These are phyloP conservation scores for Eumacrocentrus americanus DNA, from an alignment of 2,888 invertebrate genomes.

Conservation along the genomic window DNA sequence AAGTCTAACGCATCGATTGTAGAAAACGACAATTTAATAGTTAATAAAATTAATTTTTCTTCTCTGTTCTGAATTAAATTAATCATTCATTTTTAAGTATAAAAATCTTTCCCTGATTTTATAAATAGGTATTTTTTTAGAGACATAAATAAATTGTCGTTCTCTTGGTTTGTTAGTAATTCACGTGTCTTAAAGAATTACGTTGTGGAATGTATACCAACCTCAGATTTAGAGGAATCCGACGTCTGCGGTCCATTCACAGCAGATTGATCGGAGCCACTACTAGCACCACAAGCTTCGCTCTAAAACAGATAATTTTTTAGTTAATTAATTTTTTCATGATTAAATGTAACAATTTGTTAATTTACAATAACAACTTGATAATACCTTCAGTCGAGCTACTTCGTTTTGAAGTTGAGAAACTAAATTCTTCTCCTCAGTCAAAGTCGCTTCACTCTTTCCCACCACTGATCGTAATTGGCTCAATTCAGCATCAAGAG, in stretches of 20 bases:
- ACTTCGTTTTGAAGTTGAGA: constrained; percentile 50
- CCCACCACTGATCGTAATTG: constrained; percentile 48
- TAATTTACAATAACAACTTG: background rate
- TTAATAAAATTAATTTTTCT: background rate
- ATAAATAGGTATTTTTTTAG: background rate
- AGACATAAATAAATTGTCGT: constrained; percentile 31
- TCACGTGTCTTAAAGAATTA: background rate
- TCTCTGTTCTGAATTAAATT: background rate
- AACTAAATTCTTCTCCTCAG: constrained; percentile 45
- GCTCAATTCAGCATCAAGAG: constrained; percentile 45
- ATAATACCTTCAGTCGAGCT: constrained; percentile 50
- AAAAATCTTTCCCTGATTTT: constrained; percentile 1
- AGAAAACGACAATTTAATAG: constrained; percentile 37
- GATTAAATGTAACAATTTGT: background rate
- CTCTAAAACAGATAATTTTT: constrained; percentile 36
- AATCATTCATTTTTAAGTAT: background rate
- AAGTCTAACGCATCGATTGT: background rate
- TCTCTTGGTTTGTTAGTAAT: constrained; percentile 15
- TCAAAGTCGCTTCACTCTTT: constrained; percentile 44
- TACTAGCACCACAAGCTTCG: constrained; percentile 46
- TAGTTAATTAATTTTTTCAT: background rate
- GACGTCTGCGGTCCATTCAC: constrained; percentile 53
- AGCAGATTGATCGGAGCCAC: constrained; percentile 51
- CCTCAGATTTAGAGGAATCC: constrained; percentile 56
- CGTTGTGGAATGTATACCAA: constrained; percentile 49